phyloP scores from a whole-genome alignment of 2,113 vertebrate genomes.

The Prinia subflava region DNA sequence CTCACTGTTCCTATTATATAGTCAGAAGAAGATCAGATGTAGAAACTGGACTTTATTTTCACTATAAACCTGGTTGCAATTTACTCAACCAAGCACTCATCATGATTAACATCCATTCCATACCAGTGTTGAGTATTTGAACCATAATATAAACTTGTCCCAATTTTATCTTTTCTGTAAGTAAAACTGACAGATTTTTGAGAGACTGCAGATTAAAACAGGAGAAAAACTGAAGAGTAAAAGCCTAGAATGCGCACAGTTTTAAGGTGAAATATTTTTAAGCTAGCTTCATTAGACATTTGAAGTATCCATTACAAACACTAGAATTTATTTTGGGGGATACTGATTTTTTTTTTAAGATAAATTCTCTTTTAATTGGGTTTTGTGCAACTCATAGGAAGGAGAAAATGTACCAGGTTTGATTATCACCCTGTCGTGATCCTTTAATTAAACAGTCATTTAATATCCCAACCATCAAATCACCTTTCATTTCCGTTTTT shows the following conservation, averaged over 20 bases:
- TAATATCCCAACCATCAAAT: background rate
- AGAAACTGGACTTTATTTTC: background rate
- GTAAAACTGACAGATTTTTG: background rate
- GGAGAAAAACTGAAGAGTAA: background rate
- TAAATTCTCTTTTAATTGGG: background rate
- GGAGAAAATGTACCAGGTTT: background rate
- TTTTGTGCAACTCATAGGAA: background rate
- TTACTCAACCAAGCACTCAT: background rate
- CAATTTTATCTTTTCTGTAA: background rate
- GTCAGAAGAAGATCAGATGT: background rate
- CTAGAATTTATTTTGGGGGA: background rate
- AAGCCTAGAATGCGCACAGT: background rate
- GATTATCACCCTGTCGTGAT: rapidly evolving
- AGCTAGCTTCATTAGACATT: background rate
- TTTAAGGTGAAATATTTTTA: background rate
- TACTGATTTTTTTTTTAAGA: background rate
- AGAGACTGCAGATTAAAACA: background rate
- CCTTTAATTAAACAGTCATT: background rate
- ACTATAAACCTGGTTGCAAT: background rate
- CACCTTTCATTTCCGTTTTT: background rate
- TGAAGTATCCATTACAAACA: background rate
- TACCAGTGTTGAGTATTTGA: background rate
- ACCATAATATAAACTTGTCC: background rate
- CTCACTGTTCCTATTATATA: background rate
- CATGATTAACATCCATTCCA: background rate